These are phyloP conservation scores for Sphyrna mokarran DNA, from an alignment of 2,113 vertebrate genomes.

Conservation along the genomic window DNA sequence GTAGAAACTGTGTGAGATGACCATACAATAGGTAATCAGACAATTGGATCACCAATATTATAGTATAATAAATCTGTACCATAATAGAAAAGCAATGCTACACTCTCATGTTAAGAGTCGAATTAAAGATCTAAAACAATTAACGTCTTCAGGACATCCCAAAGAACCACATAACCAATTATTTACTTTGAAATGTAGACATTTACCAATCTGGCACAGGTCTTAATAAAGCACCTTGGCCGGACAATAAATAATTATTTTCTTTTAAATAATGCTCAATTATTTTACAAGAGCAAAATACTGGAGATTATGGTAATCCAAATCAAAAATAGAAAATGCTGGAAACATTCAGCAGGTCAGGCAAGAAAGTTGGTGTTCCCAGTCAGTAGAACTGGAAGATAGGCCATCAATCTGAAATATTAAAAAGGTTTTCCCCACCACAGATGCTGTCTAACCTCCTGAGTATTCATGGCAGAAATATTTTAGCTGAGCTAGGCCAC, in stretches of 20 bases:
- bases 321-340: background rate
- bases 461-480: background rate
- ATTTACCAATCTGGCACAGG: background rate
- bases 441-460: background rate
- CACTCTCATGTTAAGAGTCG: background rate
- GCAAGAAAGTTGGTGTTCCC: background rate
- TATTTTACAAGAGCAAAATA: background rate
- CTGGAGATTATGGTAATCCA: background rate
- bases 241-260: background rate
- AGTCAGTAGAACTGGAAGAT: background rate
- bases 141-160: background rate
- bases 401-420: background rate
- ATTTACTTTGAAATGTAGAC: background rate
- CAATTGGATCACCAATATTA: background rate
- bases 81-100: background rate
- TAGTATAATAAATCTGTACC: background rate
- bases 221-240: background rate
- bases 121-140: background rate
- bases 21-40: background rate
- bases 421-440: background rate
- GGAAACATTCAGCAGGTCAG: background rate
- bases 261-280: background rate
- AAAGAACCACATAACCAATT: background rate
- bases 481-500: background rate
- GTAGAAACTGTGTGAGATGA: background rate